These are phyloP conservation scores for Apoda limacodes DNA, from an alignment of 2,888 invertebrate genomes.

Conservation along the genomic window DNA sequence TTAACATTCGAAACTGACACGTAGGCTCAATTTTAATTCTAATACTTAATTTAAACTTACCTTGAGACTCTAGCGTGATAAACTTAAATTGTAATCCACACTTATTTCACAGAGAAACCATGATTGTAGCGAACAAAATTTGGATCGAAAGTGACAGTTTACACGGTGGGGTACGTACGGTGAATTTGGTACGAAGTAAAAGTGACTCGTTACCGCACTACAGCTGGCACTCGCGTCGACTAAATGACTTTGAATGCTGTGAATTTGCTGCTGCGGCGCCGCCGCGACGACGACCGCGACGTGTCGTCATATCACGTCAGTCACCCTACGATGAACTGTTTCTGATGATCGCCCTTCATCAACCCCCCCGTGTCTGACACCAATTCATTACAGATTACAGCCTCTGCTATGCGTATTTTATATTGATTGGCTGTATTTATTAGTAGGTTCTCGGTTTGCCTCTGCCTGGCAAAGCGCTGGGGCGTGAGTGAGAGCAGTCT, in stretches of 20 bases:
- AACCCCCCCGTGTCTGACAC: background rate
- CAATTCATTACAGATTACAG: too few relatives aligned
- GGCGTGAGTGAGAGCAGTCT: too few relatives aligned
- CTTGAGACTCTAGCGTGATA: conserved; percentile 32
- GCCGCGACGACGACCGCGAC: too few relatives aligned
- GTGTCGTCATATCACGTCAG: too few relatives aligned
- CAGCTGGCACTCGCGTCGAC: conserved; percentile 44
- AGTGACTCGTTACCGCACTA: conserved; percentile 27
- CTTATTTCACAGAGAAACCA: conserved; percentile 44
- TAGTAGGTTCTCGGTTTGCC: too few relatives aligned
- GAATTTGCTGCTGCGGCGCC: too few relatives aligned
- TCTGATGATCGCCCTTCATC: conserved; percentile 3
- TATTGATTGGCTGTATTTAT: too few relatives aligned
- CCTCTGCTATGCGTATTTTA: too few relatives aligned
- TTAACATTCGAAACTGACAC: conserved; percentile 60
- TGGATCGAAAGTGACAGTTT: conserved; percentile 49
- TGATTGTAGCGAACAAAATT: conserved; percentile 31
- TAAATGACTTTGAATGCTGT: conserved; percentile 35
- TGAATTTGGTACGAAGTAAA: conserved; percentile 19
- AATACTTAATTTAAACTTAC: conserved; percentile 38
- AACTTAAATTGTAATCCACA: background rate
- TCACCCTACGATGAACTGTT: too few relatives aligned
- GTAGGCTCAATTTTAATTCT: conserved; percentile 50
- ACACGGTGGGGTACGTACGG: conserved; percentile 30
- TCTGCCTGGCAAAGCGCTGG: too few relatives aligned